Evolutionary conservation across 1,140 invertebrate genomes (phyloP).

Genomic region (Cotesia chilonis): DNA sequence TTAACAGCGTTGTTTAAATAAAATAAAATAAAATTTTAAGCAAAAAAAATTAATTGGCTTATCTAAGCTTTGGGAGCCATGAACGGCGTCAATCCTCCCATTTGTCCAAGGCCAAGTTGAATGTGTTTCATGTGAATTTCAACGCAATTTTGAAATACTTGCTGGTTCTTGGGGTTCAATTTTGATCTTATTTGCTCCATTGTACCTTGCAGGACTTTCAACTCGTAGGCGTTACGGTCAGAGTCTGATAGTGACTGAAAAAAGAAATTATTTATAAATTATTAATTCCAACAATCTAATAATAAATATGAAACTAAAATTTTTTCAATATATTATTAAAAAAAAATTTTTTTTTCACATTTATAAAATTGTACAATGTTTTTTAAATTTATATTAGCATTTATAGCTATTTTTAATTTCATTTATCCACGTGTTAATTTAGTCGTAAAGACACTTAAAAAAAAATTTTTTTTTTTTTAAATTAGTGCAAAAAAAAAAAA

Average conservation of each 20-base stretch:
- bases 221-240: constrained; percentile 89
- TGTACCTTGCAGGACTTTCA: constrained; percentile 92
- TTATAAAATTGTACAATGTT: too few relatives aligned
- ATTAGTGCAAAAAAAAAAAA: neutral
- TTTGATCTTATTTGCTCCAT: constrained; percentile 87
- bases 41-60: neutral
- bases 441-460: neutral
- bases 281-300: too few relatives aligned
- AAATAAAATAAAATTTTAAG: neutral
- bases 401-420: neutral
- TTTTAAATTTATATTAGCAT: too few relatives aligned
- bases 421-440: neutral
- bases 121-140: constrained; percentile 94
- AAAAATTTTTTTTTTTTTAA: constrained; percentile 1
- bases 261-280: constrained; percentile 34
- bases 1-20: constrained; percentile 4
- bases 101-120: constrained; percentile 80
- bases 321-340: too few relatives aligned
- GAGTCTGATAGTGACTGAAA: constrained; percentile 85
- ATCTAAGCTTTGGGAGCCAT: constrained; percentile 62
- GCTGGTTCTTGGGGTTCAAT: constrained; percentile 80
- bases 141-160: constrained; percentile 87
- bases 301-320: too few relatives aligned
- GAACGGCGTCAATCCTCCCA: constrained; percentile 60
- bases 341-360: too few relatives aligned